Evolutionary conservation across 2,888 invertebrate species (phyloP).

Genomic region (Xanthostigma xanthostigma): DNA sequence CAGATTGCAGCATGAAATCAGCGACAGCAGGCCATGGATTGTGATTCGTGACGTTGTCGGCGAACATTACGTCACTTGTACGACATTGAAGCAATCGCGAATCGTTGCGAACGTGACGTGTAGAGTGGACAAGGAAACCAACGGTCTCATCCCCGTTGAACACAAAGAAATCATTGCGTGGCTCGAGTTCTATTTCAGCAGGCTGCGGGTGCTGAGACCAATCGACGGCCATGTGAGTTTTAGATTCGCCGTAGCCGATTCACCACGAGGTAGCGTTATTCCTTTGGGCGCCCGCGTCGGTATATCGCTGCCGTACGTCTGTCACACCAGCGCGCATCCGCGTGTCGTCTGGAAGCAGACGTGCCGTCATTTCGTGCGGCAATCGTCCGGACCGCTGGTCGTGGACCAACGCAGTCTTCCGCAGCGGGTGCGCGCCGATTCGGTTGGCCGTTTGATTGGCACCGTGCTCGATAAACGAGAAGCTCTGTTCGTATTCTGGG

Average conservation of each 20-base stretch:
- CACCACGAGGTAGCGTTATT: conserved; percentile 36
- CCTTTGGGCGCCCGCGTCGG: conserved; percentile 61
- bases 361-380: conserved; percentile 42
- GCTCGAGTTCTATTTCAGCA: conserved; percentile 55
- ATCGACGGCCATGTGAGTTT: conserved; percentile 70
- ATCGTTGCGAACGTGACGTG: conserved; percentile 72
- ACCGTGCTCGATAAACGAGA: conserved; percentile 64
- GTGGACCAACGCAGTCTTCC: conserved; percentile 25
- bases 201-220: conserved; percentile 44
- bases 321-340: conserved; percentile 54
- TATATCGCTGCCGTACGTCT: conserved; percentile 66
- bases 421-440: conserved; percentile 30
- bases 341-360: conserved; percentile 42
- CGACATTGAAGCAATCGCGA: conserved; percentile 62
- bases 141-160: conserved; percentile 52
- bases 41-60: conserved; percentile 62
- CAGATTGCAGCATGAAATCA: conserved; percentile 54
- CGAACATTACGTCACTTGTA: conserved; percentile 66
- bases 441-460: conserved; percentile 44
- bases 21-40: conserved; percentile 61
- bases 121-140: conserved; percentile 47
- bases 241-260: conserved; percentile 50
- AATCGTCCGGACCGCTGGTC: conserved; percentile 36
- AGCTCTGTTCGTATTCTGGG: conserved; percentile 70
- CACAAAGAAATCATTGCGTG: conserved; percentile 53